Evolutionary conservation across 2,797 vertebrate species (phyloP).

Genomic region (Triplophysa yarkandensis): DNA sequence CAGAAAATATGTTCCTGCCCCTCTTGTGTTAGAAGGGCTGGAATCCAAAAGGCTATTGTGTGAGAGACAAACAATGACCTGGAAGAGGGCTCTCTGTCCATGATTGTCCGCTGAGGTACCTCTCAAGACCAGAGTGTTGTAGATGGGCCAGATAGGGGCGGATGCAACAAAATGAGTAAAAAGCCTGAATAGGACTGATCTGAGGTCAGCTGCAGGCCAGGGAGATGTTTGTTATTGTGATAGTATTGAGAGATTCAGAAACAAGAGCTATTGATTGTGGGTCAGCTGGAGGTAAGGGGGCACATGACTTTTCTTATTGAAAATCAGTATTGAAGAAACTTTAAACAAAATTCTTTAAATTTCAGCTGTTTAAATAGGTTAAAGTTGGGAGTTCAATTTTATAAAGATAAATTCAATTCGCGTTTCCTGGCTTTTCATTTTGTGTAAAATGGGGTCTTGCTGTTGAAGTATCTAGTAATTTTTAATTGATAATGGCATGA

Average conservation of each 20-base stretch:
- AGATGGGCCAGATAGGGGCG: slow-evolving; percentile 7
- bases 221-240: slow-evolving; percentile 13
- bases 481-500: neutral
- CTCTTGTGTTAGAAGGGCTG: slow-evolving; percentile 13
- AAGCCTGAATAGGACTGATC: slow-evolving; percentile 31
- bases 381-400: neutral
- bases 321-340: neutral
- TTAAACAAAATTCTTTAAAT: neutral
- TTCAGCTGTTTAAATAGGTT: neutral
- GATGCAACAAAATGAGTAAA: slow-evolving; percentile 37
- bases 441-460: neutral
- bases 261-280: slow-evolving; percentile 5
- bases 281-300: slow-evolving; percentile 3
- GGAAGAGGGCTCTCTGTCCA: slow-evolving; percentile 34
- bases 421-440: neutral
- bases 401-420: neutral
- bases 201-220: slow-evolving; percentile 22
- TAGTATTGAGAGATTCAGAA: slow-evolving; percentile 4
- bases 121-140: slow-evolving; percentile 34
- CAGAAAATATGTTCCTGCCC: neutral
- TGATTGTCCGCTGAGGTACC: neutral
- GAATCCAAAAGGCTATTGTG: slow-evolving; percentile 39
- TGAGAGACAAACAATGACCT: slow-evolving; percentile 34
- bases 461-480: neutral
- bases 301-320: neutral